phyloP scores from a whole-genome alignment of 1,140 invertebrate species.

The Neodiprion fabricii region DNA sequence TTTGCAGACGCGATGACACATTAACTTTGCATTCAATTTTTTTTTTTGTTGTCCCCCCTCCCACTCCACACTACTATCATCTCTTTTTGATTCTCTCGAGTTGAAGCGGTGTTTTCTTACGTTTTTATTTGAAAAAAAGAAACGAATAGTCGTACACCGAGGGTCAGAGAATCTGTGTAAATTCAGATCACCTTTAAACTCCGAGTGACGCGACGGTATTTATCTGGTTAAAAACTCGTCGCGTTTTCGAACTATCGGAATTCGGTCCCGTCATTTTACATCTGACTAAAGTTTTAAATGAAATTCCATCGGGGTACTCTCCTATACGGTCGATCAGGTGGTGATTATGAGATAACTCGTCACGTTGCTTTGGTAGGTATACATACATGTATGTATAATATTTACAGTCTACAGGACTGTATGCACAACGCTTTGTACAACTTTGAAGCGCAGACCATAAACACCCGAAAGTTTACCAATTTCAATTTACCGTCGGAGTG shows the following conservation, averaged over 20 bases:
- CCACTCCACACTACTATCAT: neutral
- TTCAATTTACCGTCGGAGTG: too few species aligned
- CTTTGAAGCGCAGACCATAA: too few species aligned
- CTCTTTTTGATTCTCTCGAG: neutral
- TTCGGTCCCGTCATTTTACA: neutral
- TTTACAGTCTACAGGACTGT: too few species aligned
- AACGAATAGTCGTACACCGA: neutral
- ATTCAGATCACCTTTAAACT: neutral
- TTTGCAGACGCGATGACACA: neutral
- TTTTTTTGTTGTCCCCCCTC: neutral
- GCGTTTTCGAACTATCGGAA: neutral
- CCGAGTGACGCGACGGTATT: neutral
- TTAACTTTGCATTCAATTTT: neutral
- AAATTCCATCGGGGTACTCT: constrained; percentile 27
- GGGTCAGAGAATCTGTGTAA: neutral
- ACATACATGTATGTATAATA: too few species aligned
- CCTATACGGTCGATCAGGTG: neutral
- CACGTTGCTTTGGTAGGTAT: too few species aligned
- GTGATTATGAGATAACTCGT: neutral
- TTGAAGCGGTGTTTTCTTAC: neutral
- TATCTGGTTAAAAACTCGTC: neutral
- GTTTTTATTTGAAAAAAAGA: neutral
- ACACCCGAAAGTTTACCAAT: too few species aligned
- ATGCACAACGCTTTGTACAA: too few species aligned
- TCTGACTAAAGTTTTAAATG: constrained; percentile 37